Percentiles rank a stretch among this genome's conserved stretches.
phyloP scores from a whole-genome alignment of 1,140 invertebrate species.

The Cydia splendana region DNA sequence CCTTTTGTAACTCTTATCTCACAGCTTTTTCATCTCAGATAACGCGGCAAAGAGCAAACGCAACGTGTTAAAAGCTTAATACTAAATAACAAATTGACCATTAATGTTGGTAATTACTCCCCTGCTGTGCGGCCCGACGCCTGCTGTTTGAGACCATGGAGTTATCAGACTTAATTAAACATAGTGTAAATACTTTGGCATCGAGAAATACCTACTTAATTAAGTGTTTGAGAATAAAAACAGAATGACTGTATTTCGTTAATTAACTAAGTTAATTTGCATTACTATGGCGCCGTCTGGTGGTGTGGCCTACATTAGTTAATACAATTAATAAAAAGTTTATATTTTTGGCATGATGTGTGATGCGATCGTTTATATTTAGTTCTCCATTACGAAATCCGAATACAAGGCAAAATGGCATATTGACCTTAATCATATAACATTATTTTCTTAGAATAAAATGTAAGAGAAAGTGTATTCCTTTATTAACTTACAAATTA shows the following conservation, averaged over 20 bases:
- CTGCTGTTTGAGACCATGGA: slow-evolving; percentile 9
- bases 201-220: not conserved
- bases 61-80: slow-evolving; percentile 30
- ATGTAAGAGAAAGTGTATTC: not conserved
- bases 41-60: slow-evolving; percentile 15
- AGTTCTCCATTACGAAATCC: no score
- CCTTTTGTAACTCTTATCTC: slow-evolving; percentile 26
- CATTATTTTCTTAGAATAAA: not conserved
- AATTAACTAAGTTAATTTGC: not conserved
- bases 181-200: not conserved
- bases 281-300: no score
- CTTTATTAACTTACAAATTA: not conserved
- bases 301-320: no score
- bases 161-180: slow-evolving; percentile 22
- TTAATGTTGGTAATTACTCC: slow-evolving; percentile 19
- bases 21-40: slow-evolving; percentile 20
- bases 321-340: no score
- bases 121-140: slow-evolving; percentile 18
- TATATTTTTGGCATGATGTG: no score
- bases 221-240: not conserved
- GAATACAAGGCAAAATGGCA: no score
- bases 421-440: no score
- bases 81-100: slow-evolving; percentile 32
- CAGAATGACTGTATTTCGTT: not conserved
- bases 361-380: no score